phyloP scores from a whole-genome alignment of 2,797 vertebrate species.

The Discoglossus pictus region DNA sequence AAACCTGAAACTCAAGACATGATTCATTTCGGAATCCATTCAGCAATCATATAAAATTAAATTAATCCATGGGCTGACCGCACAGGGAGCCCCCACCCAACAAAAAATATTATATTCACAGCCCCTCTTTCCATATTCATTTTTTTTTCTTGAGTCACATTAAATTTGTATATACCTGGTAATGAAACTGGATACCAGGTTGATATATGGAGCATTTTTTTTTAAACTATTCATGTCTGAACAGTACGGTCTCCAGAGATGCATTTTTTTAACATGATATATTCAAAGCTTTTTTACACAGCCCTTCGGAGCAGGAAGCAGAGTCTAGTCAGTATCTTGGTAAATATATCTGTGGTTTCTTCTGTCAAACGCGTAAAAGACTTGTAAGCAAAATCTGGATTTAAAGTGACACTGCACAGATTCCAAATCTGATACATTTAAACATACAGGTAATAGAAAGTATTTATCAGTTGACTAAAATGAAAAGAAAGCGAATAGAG shows the following conservation, averaged over 20 bases:
- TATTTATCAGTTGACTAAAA: too few species aligned
- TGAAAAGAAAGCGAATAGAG: too few species aligned
- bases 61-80: slow-evolving; percentile 13
- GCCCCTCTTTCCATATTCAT: slow-evolving; percentile 30
- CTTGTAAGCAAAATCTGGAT: slow-evolving; percentile 60
- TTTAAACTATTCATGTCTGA: slow-evolving; percentile 60
- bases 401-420: slow-evolving; percentile 50
- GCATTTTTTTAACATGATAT: slow-evolving; percentile 65
- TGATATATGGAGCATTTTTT: slow-evolving; percentile 51
- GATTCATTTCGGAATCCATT: slow-evolving; percentile 25
- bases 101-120: slow-evolving; percentile 16
- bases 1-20: slow-evolving; percentile 14
- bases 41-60: slow-evolving; percentile 33
- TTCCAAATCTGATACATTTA: too few species aligned
- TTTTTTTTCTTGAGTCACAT: slow-evolving; percentile 32
- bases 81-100: background rate
- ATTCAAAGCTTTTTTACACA: slow-evolving; percentile 58
- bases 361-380: slow-evolving; percentile 55
- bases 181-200: slow-evolving; percentile 43
- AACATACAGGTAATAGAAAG: too few species aligned
- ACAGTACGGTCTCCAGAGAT: slow-evolving; percentile 60
- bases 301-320: slow-evolving; percentile 68
- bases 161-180: slow-evolving; percentile 39
- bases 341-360: slow-evolving; percentile 54
- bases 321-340: slow-evolving; percentile 65